phyloP scores from a whole-genome alignment of 1,140 invertebrate species.

The Metopolophium dirhodum region DNA sequence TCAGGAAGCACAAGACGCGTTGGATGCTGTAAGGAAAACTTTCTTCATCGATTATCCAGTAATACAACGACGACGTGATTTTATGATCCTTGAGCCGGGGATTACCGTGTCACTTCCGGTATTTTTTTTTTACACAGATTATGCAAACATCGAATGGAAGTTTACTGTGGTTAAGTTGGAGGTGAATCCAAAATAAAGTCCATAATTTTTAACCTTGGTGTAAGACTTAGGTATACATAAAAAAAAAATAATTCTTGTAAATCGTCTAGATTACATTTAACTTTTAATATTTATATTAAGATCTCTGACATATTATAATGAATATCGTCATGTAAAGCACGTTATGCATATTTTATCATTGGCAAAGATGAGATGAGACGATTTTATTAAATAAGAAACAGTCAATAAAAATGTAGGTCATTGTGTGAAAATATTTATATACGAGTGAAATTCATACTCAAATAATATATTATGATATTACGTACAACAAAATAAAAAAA shows the following conservation, averaged over 20 bases:
- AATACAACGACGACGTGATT: neutral
- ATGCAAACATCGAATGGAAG: neutral
- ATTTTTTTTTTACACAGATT: neutral
- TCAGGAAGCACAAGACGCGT: neutral
- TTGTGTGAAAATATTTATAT: neutral
- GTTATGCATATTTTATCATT: neutral
- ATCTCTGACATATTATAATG: neutral
- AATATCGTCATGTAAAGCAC: neutral
- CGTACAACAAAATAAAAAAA: neutral
- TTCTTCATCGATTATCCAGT: conserved; percentile 31
- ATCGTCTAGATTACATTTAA: neutral
- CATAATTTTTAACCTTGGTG: neutral
- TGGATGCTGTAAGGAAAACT: neutral
- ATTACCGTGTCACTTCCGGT: neutral
- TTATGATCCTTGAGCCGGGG: neutral
- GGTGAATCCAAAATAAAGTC: neutral
- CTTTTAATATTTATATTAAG: neutral
- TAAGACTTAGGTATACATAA: neutral
- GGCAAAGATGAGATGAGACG: neutral
- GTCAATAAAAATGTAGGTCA: neutral
- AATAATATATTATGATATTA: neutral
- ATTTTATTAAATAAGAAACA: neutral
- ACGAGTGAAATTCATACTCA: neutral
- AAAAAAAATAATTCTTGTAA: conserved; percentile 7
- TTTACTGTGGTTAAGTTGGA: neutral